A percentile compares a stretch with the other conserved stretches of the same genome.
phyloP scores from a whole-genome alignment of 1,140 invertebrate species.

The Cydia pomonella region DNA sequence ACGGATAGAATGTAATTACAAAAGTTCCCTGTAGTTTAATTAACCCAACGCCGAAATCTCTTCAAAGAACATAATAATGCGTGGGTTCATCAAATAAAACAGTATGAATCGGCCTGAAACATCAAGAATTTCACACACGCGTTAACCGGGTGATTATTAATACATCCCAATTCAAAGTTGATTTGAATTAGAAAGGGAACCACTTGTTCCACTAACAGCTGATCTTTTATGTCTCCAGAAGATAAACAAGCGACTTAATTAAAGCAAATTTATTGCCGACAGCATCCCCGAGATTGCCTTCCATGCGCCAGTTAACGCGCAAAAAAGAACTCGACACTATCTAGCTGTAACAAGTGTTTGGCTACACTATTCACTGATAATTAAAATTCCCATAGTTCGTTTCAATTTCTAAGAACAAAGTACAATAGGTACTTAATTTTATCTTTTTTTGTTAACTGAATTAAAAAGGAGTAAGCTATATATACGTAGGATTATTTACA shows the following conservation, averaged over 20 bases:
- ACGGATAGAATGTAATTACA: constrained; percentile 32
- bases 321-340: constrained; percentile 3
- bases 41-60: constrained; percentile 20
- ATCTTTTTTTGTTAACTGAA: no score
- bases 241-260: constrained; percentile 14
- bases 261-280: constrained; percentile 14
- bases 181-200: constrained; percentile 4
- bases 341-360: neutral
- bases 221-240: constrained; percentile 11
- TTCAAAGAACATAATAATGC: neutral
- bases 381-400: neutral
- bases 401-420: neutral
- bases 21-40: constrained; percentile 29
- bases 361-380: neutral
- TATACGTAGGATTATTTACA: no score
- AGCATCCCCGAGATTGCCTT: constrained; percentile 13
- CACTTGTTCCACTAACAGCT: neutral
- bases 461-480: no score
- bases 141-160: neutral
- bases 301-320: neutral
- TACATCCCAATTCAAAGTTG: neutral
- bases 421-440: no score
- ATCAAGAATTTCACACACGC: neutral
- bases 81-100: constrained; percentile 14
- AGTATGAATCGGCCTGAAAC: neutral